Percentiles rank a stretch among this genome's conserved stretches.
Evolutionary conservation across 2,113 vertebrate genomes (phyloP).

Genomic region (Podarcis cretensis): DNA sequence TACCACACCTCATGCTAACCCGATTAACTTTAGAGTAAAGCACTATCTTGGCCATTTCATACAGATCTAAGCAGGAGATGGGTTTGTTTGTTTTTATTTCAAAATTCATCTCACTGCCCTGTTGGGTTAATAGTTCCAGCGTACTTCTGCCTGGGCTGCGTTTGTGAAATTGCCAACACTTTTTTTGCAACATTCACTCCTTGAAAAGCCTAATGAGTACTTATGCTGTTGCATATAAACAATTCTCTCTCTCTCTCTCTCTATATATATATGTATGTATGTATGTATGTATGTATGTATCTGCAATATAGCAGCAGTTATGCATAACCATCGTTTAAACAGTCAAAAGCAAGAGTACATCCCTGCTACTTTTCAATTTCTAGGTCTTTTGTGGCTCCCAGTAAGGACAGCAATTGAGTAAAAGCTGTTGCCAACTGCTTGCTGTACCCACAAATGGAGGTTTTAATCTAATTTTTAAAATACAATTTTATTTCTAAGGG

Average conservation of each 20-base stretch:
- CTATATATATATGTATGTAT: too few relatives aligned
- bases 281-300: not conserved
- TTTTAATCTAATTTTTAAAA: not conserved
- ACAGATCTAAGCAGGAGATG: conserved; percentile 24
- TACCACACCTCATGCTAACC: conserved; percentile 73
- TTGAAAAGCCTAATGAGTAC: accelerated
- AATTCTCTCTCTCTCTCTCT: not conserved
- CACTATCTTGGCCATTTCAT: conserved; percentile 14
- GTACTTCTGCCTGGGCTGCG: not conserved
- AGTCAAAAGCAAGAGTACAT: not conserved
- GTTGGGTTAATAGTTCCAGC: not conserved
- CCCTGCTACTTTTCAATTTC: not conserved
- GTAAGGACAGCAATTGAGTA: not conserved
- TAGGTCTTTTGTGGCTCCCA: not conserved
- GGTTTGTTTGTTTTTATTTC: conserved; percentile 26
- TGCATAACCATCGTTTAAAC: not conserved
- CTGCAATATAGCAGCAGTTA: not conserved
- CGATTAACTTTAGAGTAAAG: conserved; percentile 58
- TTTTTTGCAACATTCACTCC: not conserved
- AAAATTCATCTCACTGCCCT: accelerated
- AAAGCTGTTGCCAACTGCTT: not conserved
- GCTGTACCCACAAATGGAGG: not conserved
- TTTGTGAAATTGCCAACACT: not conserved
- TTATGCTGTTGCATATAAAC: not conserved
- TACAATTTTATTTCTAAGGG: not conserved